phyloP scores from a whole-genome alignment of 2,797 vertebrate species.

The Microtus agrestis region DNA sequence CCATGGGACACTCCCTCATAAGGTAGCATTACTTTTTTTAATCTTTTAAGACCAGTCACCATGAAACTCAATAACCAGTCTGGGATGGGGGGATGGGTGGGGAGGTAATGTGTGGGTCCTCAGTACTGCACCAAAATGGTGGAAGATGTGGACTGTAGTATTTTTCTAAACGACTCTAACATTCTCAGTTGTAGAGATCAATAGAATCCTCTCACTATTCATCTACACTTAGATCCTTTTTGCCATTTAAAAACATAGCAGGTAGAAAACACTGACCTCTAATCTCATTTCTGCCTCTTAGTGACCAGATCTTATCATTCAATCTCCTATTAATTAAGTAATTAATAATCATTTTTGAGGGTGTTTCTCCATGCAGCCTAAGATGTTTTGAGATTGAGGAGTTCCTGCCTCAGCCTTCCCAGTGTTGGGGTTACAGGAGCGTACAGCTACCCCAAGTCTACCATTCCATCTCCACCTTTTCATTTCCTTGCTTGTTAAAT shows the following conservation, averaged over 20 bases:
- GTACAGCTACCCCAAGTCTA: neutral
- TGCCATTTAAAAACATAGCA: neutral
- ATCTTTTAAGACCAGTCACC: slow-evolving; percentile 66
- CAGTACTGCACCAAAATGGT: neutral
- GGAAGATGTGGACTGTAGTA: neutral
- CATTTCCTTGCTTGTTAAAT: neutral
- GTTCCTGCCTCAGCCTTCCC: neutral
- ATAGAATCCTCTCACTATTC: neutral
- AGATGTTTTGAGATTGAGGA: neutral
- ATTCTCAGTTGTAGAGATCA: neutral
- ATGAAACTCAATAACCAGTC: slow-evolving; percentile 57
- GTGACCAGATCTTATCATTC: neutral
- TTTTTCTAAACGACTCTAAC: slow-evolving; percentile 28
- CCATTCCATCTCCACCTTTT: neutral
- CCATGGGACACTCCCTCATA: slow-evolving; percentile 57
- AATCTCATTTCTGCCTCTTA: slow-evolving; percentile 26
- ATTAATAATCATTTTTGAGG: neutral
- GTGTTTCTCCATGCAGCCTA: neutral
- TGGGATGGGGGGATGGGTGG: neutral
- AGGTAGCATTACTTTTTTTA: slow-evolving; percentile 63
- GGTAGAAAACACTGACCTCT: neutral
- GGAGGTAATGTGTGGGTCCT: neutral
- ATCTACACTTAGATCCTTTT: neutral
- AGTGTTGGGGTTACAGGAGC: neutral
- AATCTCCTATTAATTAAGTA: neutral